phyloP scores from a whole-genome alignment of 1,140 invertebrate species.

The Meteorus sp. region DNA sequence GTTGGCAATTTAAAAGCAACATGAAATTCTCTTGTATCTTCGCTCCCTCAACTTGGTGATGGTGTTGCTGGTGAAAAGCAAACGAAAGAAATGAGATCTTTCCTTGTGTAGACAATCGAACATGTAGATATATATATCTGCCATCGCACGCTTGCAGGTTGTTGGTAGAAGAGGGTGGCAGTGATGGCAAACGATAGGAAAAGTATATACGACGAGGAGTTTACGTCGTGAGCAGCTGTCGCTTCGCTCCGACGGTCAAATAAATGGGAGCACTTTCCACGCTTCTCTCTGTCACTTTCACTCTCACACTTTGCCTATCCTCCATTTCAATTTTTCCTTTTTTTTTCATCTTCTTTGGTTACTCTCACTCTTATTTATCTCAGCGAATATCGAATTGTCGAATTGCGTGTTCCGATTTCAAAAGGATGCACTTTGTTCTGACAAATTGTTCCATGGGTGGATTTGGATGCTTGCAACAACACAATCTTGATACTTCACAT shows the following conservation, averaged over 20 bases:
- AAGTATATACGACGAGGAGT: neutral
- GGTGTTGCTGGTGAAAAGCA: neutral
- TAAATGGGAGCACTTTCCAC: conserved; percentile 34
- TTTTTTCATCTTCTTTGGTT: neutral
- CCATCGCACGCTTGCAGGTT: conserved; percentile 2
- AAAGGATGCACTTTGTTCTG: neutral
- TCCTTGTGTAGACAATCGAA: neutral
- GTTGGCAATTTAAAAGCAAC: neutral
- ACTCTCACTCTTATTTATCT: no score
- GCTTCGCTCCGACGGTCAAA: conserved; percentile 34
- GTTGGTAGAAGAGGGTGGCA: neutral
- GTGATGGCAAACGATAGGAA: neutral
- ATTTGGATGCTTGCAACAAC: no score
- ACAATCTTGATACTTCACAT: no score
- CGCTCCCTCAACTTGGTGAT: neutral
- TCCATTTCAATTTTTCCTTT: neutral
- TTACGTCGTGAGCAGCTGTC: conserved; percentile 41
- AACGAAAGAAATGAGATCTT: neutral
- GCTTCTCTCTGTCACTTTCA: conserved; percentile 17
- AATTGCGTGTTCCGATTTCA: neutral
- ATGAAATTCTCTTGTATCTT: neutral
- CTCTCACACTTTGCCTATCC: neutral
- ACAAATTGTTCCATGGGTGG: no score
- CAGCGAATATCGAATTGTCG: no score
- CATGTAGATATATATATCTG: no score